Percentiles rank a stretch among this genome's conserved stretches.
Evolutionary conservation across 2,888 invertebrate species (phyloP).

Genomic region (Lepas anatifera): DNA sequence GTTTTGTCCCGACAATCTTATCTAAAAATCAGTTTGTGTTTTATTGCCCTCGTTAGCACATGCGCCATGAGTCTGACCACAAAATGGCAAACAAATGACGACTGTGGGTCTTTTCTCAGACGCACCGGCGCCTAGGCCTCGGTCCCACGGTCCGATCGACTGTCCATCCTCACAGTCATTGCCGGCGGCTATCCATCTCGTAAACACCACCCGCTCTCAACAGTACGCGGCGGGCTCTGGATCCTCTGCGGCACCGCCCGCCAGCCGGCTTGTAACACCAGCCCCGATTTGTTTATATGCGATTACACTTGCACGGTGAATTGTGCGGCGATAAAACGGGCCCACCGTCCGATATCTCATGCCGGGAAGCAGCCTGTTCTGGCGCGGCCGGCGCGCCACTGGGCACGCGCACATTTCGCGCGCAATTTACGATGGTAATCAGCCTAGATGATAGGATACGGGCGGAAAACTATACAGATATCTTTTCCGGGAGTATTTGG

Average conservation of each 20-base stretch:
- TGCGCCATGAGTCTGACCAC: too few relatives aligned
- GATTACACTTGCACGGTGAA: background rate
- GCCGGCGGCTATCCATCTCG: too few relatives aligned
- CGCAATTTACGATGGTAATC: constrained; percentile 7
- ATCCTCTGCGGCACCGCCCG: too few relatives aligned
- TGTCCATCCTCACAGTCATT: background rate
- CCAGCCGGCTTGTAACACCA: background rate
- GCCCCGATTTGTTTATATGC: background rate
- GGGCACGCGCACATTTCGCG: background rate
- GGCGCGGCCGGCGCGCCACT: background rate
- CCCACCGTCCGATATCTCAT: background rate
- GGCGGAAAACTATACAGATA: constrained; percentile 5
- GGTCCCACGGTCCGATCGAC: too few relatives aligned
- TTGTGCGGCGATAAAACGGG: background rate
- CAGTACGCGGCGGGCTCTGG: too few relatives aligned
- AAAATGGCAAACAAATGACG: too few relatives aligned
- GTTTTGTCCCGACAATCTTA: too few relatives aligned
- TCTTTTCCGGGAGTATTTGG: background rate
- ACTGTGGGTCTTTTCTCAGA: too few relatives aligned
- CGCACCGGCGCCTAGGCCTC: too few relatives aligned
- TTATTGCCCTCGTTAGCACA: too few relatives aligned
- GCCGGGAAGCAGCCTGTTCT: background rate
- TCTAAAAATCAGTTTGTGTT: too few relatives aligned
- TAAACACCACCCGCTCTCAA: too few relatives aligned
- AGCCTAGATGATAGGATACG: constrained; percentile 1